Base-by-base conservation (phyloP, 2,888 invertebrate genomes). In the Mimas tiliae region DNA sequence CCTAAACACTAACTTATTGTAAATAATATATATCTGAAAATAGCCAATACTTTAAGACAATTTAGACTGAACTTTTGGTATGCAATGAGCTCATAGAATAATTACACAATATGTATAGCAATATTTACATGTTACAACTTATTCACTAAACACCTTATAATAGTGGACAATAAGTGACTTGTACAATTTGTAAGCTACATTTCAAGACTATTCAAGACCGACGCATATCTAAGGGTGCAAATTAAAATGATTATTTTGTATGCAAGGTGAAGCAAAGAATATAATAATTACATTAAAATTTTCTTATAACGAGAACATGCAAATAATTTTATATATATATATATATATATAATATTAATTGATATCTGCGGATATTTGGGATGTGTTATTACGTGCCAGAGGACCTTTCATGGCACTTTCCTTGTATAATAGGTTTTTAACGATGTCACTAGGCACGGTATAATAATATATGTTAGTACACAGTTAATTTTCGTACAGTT, bases 91-190 rank as follows among this genome's bases (percentile, higher is more conserved):
- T 77, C 70, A 73, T 79, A 74, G 72, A 80, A 75, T 76, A 76
- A 69, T 75, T 82, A 81, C 76, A 80, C 1, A 81, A 80, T 80
- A n/a, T n/a, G n/a, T n/a, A 78, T 81, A 76, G 75, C 73, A 80
- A 74, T 87, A 88, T 86, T 84, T 87, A 88, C 86, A 87, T 66
- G 66, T 78, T 77, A 78, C 70, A 77, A 74, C 78, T 78, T 78
- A 82, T 66, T 65, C 78, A 78, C 67, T 74, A 77, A 69, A 69
- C 71, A 80, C 67, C 86, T 86, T 87, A 86, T 67, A 72, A 76
- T 87, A 88, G 79, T 88, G 88, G 88, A 88, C 87, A 87, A 80
- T 77, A 80, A 77, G 79, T 83, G 85, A 83, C 79, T 84, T 79
- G 76, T 80, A 81, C 80, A 82, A 76, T 78, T 76, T 74, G 71